Base-by-base conservation (phyloP, 1,140 invertebrate species). In the Wiebesia pumilae region DNA sequence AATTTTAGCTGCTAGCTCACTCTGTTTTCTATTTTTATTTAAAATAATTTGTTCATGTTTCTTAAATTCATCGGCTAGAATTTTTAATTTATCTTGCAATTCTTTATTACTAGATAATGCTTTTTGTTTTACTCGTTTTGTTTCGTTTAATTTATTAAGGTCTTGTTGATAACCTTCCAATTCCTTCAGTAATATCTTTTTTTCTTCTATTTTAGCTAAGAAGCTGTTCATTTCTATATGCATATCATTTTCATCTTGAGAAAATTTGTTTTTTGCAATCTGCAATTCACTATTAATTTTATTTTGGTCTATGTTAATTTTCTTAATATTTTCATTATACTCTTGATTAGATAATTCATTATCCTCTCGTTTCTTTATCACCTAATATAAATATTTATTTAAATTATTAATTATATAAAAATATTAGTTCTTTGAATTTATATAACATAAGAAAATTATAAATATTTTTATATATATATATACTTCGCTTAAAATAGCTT, bases 31-130 rank as follows among this genome's bases (percentile, higher is more conserved):
- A 69, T 71, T 71, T 6, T 35, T 73, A 19, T 3, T n/a, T 40
- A 30, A 85, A 16, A 58, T 12, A 51, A 73, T 71, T 81, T 69
- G n/a, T 40, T 80, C 65, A 24, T 85, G 19, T 73, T 85, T 85
- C 19, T 69, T 58, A 3, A 80, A 24, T 33, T 87, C 54, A 38
- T 83, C 62, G 3, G 0, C 54, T 14, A 58, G 43, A 33, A 54
- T 69, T 79, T 51, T 83, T 35, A 83, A 51, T 77, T 79, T 78
- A n/a, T 40, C 16, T 51, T 85, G 19, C 9, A 71, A 71, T 38
- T 77, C 85, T 65, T 67, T 77, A 35, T 75, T 33, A 30, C 38
- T 33, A 19, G 58, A 33, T 43, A 78, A 43, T 82, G 71, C 54
- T 47, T 81, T 77, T 43, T 62, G 33, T 65, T 75, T 62, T 47